Conservation (phyloP, 2,797 vertebrate species). For the Lagocephalus sceleratus region DNA sequence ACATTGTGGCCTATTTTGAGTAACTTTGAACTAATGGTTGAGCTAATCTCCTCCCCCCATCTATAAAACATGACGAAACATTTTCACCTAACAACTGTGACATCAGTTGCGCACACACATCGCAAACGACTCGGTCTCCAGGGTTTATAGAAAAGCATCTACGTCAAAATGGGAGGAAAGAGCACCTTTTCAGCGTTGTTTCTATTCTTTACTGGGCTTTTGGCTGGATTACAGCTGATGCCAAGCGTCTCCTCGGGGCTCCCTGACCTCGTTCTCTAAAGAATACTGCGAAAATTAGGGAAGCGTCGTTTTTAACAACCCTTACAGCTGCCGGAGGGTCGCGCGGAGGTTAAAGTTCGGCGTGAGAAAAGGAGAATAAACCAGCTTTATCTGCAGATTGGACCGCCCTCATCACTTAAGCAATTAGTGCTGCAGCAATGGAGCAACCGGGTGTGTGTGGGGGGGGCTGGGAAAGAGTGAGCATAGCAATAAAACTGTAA, state of each 20-base stretch:
- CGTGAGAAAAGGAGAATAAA: conserved; percentile 11
- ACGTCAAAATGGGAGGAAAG: not conserved
- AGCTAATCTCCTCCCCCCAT: conserved; percentile 12
- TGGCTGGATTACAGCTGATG: conserved; percentile 2
- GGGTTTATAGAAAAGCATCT: no score
- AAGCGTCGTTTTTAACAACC: conserved; percentile 15
- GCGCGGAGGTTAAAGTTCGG: conserved; percentile 18
- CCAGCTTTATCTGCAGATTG: conserved; percentile 7
- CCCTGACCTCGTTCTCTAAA: conserved; percentile 7
- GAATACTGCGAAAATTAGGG: conserved; percentile 21
- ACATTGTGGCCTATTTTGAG: conserved; percentile 5
- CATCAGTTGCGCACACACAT: no score
- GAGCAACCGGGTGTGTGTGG: conserved; percentile 29
- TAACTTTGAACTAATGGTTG: conserved; percentile 14
- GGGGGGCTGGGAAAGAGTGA: conserved; percentile 36
- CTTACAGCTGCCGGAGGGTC: conserved; percentile 27
- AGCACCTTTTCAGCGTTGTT: not conserved
- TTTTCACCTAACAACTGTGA: no score
- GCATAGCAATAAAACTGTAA: conserved; percentile 18
- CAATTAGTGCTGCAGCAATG: conserved; percentile 19
- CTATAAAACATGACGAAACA: not conserved
- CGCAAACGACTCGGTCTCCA: no score
- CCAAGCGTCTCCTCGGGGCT: conserved; percentile 32
- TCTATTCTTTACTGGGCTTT: not conserved
- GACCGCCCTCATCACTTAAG: not conserved